Evolutionary conservation across 2,797 vertebrate genomes (phyloP).

Genomic region (Gouania willdenowi): DNA sequence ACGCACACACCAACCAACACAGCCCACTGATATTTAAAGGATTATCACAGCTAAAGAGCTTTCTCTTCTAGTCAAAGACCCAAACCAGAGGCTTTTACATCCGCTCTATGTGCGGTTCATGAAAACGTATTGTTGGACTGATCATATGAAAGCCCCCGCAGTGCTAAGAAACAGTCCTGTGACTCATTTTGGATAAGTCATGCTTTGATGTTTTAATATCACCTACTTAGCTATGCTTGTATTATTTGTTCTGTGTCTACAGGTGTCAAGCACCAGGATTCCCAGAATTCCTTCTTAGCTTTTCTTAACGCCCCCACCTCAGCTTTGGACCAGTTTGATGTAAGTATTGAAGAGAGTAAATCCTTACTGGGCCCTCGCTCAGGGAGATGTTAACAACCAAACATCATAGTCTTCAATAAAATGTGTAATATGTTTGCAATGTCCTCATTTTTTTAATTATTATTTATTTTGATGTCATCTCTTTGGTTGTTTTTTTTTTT

Average conservation of each 20-base stretch:
- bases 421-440: conserved; percentile 4
- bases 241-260: conserved; percentile 55
- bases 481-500: conserved; percentile 32
- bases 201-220: conserved; percentile 42
- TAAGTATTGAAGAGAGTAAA: conserved; percentile 75
- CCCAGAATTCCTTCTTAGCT: conserved; percentile 98
- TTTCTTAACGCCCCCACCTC: conserved; percentile 97
- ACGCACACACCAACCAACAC: background rate
- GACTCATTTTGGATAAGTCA: conserved; percentile 40
- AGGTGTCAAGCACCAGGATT: conserved; percentile 98
- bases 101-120: conserved; percentile 7
- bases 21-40: background rate
- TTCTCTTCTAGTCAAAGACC: background rate
- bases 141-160: conserved; percentile 15
- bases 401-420: too few species aligned
- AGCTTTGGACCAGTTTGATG: conserved; percentile 94
- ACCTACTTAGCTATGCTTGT: conserved; percentile 9
- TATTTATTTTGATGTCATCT: conserved; percentile 28
- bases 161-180: conserved; percentile 28
- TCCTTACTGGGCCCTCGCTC: too few species aligned
- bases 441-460: conserved; percentile 13
- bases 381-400: too few species aligned
- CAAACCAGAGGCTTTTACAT: conserved; percentile 6
- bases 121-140: conserved; percentile 26
- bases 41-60: conserved; percentile 19